These are phyloP conservation scores for Myrmecobius fasciatus DNA, from an alignment of 2,113 vertebrate genomes.

Conservation along the genomic window DNA sequence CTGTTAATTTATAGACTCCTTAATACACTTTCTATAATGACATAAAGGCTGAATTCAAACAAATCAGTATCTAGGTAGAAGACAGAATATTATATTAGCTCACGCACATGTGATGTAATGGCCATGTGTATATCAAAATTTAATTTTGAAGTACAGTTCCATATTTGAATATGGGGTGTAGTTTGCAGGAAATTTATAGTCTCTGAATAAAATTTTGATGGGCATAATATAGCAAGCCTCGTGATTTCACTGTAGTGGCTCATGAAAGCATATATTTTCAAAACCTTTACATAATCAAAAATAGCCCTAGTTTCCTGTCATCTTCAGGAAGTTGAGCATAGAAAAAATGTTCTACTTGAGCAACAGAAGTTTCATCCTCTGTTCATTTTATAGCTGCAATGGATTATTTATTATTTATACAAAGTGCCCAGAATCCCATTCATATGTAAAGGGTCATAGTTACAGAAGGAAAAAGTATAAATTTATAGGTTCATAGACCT, in stretches of 20 bases:
- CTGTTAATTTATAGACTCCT: constrained; percentile 48
- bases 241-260: neutral
- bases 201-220: neutral
- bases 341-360: neutral
- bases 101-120: constrained; percentile 5
- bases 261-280: constrained; percentile 3
- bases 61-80: neutral
- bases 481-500: neutral
- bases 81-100: constrained; percentile 3
- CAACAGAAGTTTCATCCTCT: neutral
- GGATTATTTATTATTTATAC: constrained; percentile 49
- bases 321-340: neutral
- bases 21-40: constrained; percentile 3
- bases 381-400: constrained; percentile 31
- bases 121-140: constrained; percentile 6
- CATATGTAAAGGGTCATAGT: neutral
- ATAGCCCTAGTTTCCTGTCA: neutral
- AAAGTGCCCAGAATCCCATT: neutral
- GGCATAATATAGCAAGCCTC: constrained; percentile 4
- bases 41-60: neutral
- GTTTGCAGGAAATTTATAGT: neutral
- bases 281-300: neutral
- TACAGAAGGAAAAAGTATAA: neutral
- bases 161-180: constrained; percentile 2
- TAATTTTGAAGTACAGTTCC: constrained; percentile 6